Base-by-base conservation (phyloP, 30 jellyfish, hydroid and myxozoan species). In the Aurelia sp. region DNA sequence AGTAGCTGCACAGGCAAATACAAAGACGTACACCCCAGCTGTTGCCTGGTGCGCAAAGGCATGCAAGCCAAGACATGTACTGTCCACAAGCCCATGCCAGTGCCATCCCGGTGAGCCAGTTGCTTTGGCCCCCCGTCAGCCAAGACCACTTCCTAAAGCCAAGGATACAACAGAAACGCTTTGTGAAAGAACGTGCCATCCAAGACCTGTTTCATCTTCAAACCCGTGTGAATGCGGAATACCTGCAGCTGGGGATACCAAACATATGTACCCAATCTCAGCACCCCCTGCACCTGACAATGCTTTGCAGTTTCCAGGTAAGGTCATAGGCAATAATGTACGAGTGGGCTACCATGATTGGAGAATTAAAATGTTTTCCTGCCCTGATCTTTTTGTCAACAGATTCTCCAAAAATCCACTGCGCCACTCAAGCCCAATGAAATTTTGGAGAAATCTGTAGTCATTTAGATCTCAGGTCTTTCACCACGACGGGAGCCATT, bases 1-100 rank as follows among this genome's bases (percentile, higher is more conserved):
- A 15, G 19, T 20, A 6, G 16, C 47, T 58, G 10, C 90, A 2
- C 63, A 63, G 7, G 63, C 87, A 6, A 72, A 84, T 24, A 81
- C 88, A 30, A 85, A 73, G 55, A 51, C 88, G 13, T 62, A 47
- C 77, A 73, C 88, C 66, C 88, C 94, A 4, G 94, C 94, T 3
- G 71, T 72, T n/a, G 88, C 87, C 4, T 93, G 98, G 98, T 93
- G 98, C 35, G 35, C 75, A 13, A 84, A 80, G 59, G 98, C 98
- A 1, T 93, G 98, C 72, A 88, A 89, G 19, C 97, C 97, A 10
- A 86, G 92, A 40, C 84, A 78, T 59, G 96, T 93, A 53, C 58
- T 96, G 41, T 55, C 81, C 2, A 87, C 96, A 13, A 82, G 75
- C 40, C 98, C 98, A 9, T 93, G 98, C 55, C 86, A 88, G 66